These are phyloP conservation scores for Microtus oregoni DNA, from an alignment of 2,113 vertebrate genomes.

Conservation along the genomic window DNA sequence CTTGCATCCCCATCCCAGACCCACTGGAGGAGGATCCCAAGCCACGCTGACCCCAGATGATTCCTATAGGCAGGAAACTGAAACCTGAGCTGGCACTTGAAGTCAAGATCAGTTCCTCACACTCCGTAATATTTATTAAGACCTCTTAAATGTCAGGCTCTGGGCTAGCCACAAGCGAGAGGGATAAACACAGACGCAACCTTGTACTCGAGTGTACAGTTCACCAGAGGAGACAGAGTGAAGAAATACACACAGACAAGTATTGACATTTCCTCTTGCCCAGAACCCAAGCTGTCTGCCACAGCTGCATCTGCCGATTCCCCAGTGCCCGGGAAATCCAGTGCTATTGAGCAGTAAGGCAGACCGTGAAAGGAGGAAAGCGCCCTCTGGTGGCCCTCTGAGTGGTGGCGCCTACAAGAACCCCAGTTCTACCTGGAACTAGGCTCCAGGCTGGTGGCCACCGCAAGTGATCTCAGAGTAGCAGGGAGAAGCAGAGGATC, in stretches of 20 bases:
- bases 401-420: slow-evolving; percentile 40
- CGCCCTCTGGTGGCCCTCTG: slow-evolving; percentile 78
- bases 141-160: neutral
- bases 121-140: neutral
- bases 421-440: neutral
- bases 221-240: neutral
- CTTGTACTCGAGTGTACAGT: neutral
- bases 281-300: neutral
- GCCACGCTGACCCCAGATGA: neutral
- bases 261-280: neutral
- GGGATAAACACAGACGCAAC: neutral
- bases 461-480: neutral
- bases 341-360: neutral
- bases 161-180: slow-evolving; percentile 3
- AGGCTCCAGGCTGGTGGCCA: neutral
- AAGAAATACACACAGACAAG: neutral
- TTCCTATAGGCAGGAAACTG: neutral
- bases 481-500: neutral
- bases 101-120: slow-evolving; percentile 27
- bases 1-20: neutral
- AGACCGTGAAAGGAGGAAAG: slow-evolving; percentile 69
- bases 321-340: neutral
- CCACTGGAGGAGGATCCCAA: neutral
- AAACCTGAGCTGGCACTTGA: neutral
- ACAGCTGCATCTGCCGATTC: neutral